Conservation (phyloP, 2,888 invertebrate species). For the Hirtodrosophila duncani region DNA sequence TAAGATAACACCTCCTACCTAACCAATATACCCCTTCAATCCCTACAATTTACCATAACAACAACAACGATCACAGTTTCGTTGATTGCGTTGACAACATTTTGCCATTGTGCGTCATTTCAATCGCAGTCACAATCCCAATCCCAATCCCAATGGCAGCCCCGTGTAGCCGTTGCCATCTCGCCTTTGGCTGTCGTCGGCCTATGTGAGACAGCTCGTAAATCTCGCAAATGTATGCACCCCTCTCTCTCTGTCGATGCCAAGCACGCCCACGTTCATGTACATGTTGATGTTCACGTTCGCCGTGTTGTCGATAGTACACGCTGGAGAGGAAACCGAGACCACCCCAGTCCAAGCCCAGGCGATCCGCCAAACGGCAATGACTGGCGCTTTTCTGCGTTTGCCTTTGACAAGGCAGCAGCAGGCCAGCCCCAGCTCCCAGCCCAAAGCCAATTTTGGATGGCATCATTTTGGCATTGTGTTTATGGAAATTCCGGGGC, state of each 20-base stretch:
- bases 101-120: slow-evolving; percentile 60
- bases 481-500: slow-evolving; percentile 62
- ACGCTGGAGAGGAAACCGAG: too few species aligned
- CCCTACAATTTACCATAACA: slow-evolving; percentile 3
- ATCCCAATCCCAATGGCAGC: not conserved
- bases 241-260: slow-evolving; percentile 35
- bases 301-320: too few species aligned
- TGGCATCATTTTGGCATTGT: slow-evolving; percentile 60
- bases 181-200: slow-evolving; percentile 11
- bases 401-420: slow-evolving; percentile 44
- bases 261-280: slow-evolving; percentile 17
- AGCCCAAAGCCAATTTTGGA: slow-evolving; percentile 11
- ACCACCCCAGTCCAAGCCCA: too few species aligned
- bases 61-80: slow-evolving; percentile 28
- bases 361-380: slow-evolving; percentile 24
- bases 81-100: slow-evolving; percentile 74
- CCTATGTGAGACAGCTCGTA: slow-evolving; percentile 63
- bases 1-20: too few species aligned
- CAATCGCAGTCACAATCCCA: not conserved
- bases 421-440: slow-evolving; percentile 1
- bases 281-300: too few species aligned
- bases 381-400: slow-evolving; percentile 58
- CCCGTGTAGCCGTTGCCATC: slow-evolving; percentile 5
- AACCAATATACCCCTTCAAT: too few species aligned
- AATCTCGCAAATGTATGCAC: slow-evolving; percentile 72